Evolutionary conservation across 2,797 vertebrate species (phyloP).

Genomic region (Aldrovandia affinis): DNA sequence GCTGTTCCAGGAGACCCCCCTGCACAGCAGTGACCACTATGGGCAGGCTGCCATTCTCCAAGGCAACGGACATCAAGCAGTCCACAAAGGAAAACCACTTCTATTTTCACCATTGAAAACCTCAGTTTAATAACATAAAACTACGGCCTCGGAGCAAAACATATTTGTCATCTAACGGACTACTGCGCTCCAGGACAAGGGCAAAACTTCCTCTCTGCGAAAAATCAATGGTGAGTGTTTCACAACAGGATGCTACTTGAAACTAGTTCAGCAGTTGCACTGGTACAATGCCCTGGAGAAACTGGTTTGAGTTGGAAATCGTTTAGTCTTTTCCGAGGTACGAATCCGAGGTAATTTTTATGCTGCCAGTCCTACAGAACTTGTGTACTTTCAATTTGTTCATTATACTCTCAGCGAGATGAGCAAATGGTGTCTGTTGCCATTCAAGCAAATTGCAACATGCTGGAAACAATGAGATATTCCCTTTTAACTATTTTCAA

Average conservation of each 20-base stretch:
- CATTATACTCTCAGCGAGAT: not conserved
- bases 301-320: not conserved
- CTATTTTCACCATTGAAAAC: not conserved
- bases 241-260: constrained; percentile 21
- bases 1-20: not conserved
- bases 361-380: constrained; percentile 4
- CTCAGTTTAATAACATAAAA: constrained; percentile 20
- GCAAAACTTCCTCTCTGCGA: not conserved
- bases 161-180: constrained; percentile 12
- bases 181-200: not conserved
- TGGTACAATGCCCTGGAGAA: constrained; percentile 9
- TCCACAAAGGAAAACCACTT: constrained; percentile 10
- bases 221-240: constrained; percentile 20
- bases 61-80: not conserved
- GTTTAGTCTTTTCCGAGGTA: constrained; percentile 8
- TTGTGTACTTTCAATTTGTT: not conserved
- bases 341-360: not conserved
- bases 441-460: constrained; percentile 9
- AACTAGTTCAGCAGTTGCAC: not conserved
- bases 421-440: constrained; percentile 9
- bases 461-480: constrained; percentile 33
- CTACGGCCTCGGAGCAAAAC: constrained; percentile 16
- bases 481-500: constrained; percentile 46
- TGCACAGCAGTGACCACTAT: not conserved
- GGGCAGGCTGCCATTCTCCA: not conserved